These are phyloP conservation scores for Ptyas mucosa DNA, from an alignment of 2,113 vertebrate genomes.

Conservation along the genomic window DNA sequence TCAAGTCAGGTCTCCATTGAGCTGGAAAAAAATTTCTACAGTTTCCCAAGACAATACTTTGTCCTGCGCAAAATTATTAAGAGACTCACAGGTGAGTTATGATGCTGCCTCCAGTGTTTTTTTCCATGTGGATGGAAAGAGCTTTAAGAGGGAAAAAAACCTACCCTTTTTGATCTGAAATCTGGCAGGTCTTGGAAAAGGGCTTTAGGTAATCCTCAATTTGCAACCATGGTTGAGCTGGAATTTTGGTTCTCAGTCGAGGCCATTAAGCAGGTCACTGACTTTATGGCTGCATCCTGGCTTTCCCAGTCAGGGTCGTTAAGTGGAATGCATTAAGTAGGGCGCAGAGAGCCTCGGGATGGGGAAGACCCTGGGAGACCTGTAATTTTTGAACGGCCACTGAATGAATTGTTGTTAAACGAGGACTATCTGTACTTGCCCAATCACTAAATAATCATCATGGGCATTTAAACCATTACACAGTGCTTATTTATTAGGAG, in stretches of 20 bases:
- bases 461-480: neutral
- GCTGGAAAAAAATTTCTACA: constrained; percentile 66
- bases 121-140: neutral
- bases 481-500: neutral
- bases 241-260: neutral
- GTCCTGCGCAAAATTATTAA: constrained; percentile 67
- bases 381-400: neutral
- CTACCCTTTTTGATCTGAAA: neutral
- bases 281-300: neutral
- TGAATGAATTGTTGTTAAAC: neutral
- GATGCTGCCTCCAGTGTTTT: too few relatives aligned
- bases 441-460: neutral
- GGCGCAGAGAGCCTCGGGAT: neutral
- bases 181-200: neutral
- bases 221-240: neutral
- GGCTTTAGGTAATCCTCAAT: neutral
- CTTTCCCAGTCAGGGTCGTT: neutral
- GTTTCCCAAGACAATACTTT: constrained; percentile 66
- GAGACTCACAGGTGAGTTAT: constrained; percentile 62
- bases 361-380: too few relatives aligned
- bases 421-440: neutral
- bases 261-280: neutral
- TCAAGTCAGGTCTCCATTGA: constrained; percentile 57
- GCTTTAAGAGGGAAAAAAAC: neutral
- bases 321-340: neutral